Conservation (phyloP, 2,888 invertebrate genomes). For the Platycnemis pennipes region DNA sequence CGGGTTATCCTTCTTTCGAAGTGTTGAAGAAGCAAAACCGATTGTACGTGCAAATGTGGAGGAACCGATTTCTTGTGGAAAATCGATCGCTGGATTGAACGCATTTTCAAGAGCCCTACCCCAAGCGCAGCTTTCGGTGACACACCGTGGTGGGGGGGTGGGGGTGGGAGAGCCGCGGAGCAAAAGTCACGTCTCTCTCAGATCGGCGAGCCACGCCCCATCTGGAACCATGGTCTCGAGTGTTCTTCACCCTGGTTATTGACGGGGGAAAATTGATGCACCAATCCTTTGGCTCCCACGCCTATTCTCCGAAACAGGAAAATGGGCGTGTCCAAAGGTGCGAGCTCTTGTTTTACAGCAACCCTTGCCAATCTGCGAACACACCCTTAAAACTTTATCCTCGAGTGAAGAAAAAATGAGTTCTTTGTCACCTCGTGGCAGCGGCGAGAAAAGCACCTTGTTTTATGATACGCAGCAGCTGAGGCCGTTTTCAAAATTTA, state of each 20-base stretch:
- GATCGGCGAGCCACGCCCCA: background rate
- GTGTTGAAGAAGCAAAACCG: too few relatives aligned
- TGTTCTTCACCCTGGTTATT: background rate
- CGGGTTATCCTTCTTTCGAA: too few relatives aligned
- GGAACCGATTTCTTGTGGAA: too few relatives aligned
- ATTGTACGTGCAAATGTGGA: too few relatives aligned
- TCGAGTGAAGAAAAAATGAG: background rate
- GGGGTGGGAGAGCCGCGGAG: too few relatives aligned
- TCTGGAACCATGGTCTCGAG: background rate
- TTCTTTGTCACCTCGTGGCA: background rate
- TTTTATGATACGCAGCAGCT: background rate
- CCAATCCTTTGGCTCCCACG: background rate
- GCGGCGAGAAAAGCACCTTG: background rate
- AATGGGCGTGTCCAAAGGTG: background rate
- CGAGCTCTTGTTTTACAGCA: background rate
- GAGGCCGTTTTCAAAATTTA: background rate
- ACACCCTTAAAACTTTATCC: background rate
- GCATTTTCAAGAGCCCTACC: too few relatives aligned
- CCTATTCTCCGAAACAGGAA: background rate
- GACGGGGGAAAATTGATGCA: background rate
- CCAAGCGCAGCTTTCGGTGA: too few relatives aligned
- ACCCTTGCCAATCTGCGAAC: background rate
- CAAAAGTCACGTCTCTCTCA: too few relatives aligned
- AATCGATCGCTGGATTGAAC: too few relatives aligned
- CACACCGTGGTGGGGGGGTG: too few relatives aligned